A percentile compares a stretch with the other conserved stretches of the same genome.
Conservation (phyloP, 2,113 vertebrate genomes). For the Oncorhynchus clarkii region DNA sequence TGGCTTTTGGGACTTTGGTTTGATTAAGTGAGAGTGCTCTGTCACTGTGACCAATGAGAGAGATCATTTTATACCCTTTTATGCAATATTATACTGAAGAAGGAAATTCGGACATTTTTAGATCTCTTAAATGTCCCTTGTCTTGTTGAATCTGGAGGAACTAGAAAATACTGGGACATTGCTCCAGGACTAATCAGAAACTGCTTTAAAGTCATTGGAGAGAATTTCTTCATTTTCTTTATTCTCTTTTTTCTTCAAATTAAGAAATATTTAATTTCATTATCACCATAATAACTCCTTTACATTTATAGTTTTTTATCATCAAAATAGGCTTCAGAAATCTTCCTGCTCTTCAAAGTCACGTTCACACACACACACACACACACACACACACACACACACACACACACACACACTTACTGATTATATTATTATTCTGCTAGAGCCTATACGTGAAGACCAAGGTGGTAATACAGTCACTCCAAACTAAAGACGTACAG, state of each 20-base stretch:
- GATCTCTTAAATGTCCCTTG: conserved; percentile 24
- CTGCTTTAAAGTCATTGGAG: conserved; percentile 27
- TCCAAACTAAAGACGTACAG: conserved; percentile 37
- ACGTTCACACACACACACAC: not conserved
- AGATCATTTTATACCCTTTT: conserved; percentile 51
- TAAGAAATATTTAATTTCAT: conserved; percentile 17
- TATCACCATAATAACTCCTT: not conserved
- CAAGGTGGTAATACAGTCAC: conserved; percentile 39
- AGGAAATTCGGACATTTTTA: conserved; percentile 46
- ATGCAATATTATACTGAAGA: conserved; percentile 55
- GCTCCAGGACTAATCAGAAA: conserved; percentile 20
- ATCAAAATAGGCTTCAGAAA: not conserved
- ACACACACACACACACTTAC: not conserved
- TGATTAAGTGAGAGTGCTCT: conserved; percentile 61
- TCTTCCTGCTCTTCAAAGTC: too few relatives aligned
- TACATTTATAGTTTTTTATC: not conserved
- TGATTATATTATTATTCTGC: too few relatives aligned
- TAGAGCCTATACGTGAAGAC: not conserved
- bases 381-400: too few relatives aligned
- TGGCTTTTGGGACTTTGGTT: conserved; percentile 13
- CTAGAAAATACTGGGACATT: conserved; percentile 21
- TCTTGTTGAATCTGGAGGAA: conserved; percentile 40
- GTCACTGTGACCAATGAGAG: conserved; percentile 60
- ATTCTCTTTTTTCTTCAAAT: too few relatives aligned
- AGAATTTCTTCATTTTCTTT: not conserved